phyloP scores from a whole-genome alignment of 1,140 invertebrate genomes.

The Drosophila arawakana region DNA sequence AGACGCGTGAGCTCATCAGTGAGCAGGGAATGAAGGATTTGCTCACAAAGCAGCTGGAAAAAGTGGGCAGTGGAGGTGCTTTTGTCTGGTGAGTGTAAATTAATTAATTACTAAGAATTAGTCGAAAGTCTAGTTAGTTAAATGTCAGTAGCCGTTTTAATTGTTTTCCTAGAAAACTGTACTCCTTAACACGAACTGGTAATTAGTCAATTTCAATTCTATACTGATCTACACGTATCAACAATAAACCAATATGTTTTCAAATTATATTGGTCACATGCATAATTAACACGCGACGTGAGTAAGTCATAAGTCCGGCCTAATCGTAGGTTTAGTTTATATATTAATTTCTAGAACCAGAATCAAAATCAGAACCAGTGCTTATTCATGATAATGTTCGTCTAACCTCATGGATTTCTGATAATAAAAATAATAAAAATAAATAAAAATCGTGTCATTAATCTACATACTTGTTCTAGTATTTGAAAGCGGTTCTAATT shows the following conservation, averaged over 20 bases:
- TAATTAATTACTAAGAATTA: neutral
- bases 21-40: constrained; percentile 78
- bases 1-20: constrained; percentile 67
- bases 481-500: constrained; percentile 32
- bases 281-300: constrained; percentile 34
- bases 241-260: neutral
- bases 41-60: constrained; percentile 78
- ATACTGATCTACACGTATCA: constrained; percentile 15
- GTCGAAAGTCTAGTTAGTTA: neutral
- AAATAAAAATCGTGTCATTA: constrained; percentile 16
- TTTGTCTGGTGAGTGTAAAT: constrained; percentile 71
- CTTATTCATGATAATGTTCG: constrained; percentile 31
- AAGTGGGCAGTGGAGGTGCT: constrained; percentile 71
- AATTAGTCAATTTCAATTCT: constrained; percentile 26
- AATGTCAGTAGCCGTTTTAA: neutral
- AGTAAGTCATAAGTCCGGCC: constrained; percentile 10
- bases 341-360: constrained; percentile 52
- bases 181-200: constrained; percentile 24
- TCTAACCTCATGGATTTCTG: constrained; percentile 23
- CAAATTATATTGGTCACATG: constrained; percentile 24
- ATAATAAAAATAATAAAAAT: neutral
- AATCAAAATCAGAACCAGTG: neutral
- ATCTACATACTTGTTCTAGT: constrained; percentile 35
- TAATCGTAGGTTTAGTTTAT: constrained; percentile 28
- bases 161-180: constrained; percentile 1